These are phyloP conservation scores for Varroa destructor DNA, from an alignment of 1,140 invertebrate genomes.

Conservation along the genomic window DNA sequence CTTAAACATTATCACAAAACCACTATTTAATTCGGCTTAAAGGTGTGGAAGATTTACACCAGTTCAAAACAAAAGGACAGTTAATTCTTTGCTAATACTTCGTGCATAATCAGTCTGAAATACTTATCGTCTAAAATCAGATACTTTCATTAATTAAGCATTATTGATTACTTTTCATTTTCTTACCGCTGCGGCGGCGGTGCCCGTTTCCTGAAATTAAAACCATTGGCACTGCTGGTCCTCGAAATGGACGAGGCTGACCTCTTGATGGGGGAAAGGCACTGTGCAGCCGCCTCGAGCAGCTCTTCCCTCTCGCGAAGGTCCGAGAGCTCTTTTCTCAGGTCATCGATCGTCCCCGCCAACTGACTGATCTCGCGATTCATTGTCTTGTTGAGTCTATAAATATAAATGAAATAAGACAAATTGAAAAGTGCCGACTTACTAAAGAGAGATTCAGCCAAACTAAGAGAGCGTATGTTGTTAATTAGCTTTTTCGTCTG, in stretches of 20 bases:
- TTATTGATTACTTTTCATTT: not conserved
- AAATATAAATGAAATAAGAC: no score
- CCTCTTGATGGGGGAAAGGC: conserved; percentile 17
- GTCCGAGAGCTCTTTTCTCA: conserved; percentile 34
- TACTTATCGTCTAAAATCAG: no score
- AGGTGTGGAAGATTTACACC: no score
- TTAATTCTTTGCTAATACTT: no score
- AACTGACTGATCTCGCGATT: conserved; percentile 33
- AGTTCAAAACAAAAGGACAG: no score
- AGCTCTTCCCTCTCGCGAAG: conserved; percentile 12
- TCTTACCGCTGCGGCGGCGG: not conserved
- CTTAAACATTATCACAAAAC: no score
- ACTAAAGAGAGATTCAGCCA: no score
- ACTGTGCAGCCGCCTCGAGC: conserved; percentile 21
- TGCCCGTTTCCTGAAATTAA: not conserved
- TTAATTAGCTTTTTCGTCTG: no score
- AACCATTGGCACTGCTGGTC: not conserved
- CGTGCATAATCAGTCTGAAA: no score
- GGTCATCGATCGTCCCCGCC: conserved; percentile 34
- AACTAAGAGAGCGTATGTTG: no score
- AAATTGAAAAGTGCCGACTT: no score
- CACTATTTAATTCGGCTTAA: no score
- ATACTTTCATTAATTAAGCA: not conserved
- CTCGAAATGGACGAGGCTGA: conserved; percentile 3
- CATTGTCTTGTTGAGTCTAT: conserved; percentile 31